These are phyloP conservation scores for Tridacna gigas DNA, from an alignment of 2,888 invertebrate genomes.

Conservation along the genomic window DNA sequence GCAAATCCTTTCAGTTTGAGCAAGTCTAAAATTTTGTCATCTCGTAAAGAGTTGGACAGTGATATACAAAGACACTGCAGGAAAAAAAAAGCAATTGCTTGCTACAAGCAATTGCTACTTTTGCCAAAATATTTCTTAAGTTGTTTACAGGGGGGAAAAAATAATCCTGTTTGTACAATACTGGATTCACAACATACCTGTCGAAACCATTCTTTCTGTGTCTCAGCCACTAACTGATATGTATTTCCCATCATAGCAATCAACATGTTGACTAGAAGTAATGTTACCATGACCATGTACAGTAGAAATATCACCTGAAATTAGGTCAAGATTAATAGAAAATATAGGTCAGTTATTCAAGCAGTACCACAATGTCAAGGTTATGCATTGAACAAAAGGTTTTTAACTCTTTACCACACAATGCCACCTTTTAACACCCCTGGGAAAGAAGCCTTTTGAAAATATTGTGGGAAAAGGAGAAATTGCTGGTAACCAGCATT, in stretches of 20 bases:
- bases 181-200: slow-evolving; percentile 87
- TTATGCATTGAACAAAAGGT: neutral
- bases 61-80: no score
- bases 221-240: slow-evolving; percentile 96
- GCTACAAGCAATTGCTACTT: no score
- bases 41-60: no score
- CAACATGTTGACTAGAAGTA: slow-evolving; percentile 97
- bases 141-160: no score
- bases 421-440: neutral
- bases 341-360: neutral
- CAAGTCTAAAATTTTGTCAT: no score
- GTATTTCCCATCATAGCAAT: slow-evolving; percentile 99
- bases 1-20: neutral
- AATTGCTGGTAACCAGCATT: neutral
- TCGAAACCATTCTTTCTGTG: slow-evolving; percentile 98
- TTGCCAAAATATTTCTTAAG: no score
- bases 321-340: slow-evolving; percentile 1
- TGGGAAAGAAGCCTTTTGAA: neutral
- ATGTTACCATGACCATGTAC: slow-evolving; percentile 98
- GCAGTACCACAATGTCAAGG: neutral
- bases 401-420: neutral
- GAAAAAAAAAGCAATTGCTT: no score
- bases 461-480: neutral
- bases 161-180: no score
- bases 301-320: slow-evolving; percentile 92